Percentiles rank a stretch among this genome's conserved stretches.
Evolutionary conservation across 2,888 invertebrate genomes (phyloP).

Genomic region (Drosophila peninsularis): DNA sequence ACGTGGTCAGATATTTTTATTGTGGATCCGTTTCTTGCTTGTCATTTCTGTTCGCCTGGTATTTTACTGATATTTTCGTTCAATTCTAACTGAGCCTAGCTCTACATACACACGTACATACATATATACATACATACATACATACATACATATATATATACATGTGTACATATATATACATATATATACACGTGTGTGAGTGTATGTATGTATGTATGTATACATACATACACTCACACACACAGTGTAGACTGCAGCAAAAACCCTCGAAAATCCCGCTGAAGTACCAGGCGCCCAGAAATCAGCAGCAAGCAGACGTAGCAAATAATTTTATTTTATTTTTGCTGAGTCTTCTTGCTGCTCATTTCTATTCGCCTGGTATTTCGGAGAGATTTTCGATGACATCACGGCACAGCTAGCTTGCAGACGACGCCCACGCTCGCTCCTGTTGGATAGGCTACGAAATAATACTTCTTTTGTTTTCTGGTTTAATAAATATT

Average conservation of each 20-base stretch:
- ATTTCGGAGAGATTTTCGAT: not conserved
- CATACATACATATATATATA: not conserved
- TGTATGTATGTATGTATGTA: no score
- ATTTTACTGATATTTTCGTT: not conserved
- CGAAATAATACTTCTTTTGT: not conserved
- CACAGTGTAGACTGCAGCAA: no score
- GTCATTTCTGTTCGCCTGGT: not conserved
- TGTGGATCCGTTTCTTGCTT: no score
- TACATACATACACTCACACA: no score
- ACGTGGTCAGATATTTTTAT: no score
- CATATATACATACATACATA: not conserved
- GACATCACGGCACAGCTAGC: no score
- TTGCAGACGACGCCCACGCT: no score
- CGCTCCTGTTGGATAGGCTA: not conserved
- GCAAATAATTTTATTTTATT: no score
- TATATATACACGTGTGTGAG: not conserved
- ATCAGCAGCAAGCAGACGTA: not conserved
- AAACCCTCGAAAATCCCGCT: no score
- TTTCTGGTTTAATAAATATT: not conserved
- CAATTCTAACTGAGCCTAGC: no score
- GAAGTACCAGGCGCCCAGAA: not conserved
- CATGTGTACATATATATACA: not conserved
- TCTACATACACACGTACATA: no score
- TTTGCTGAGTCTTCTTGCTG: not conserved
- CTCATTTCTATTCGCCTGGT: not conserved